Evolutionary conservation across 2,888 invertebrate species (phyloP).

Genomic region (Parnassius glacialis): DNA sequence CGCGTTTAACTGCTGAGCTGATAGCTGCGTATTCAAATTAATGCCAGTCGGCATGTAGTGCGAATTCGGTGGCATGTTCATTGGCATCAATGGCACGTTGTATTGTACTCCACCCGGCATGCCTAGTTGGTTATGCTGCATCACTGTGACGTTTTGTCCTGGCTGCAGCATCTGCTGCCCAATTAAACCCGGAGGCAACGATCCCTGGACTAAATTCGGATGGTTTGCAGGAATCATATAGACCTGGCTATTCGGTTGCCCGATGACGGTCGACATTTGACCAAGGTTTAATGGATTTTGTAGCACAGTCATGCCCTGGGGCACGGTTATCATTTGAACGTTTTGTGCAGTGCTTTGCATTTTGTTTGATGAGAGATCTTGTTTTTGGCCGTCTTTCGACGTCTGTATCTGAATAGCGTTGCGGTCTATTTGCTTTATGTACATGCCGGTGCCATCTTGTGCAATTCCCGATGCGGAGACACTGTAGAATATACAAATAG

Average conservation of each 20-base stretch:
- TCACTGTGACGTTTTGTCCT: constrained; percentile 71
- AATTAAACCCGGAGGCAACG: constrained; percentile 56
- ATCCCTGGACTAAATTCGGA: constrained; percentile 59
- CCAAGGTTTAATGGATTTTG: constrained; percentile 69
- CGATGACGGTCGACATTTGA: constrained; percentile 65
- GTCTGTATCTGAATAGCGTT: constrained; percentile 69
- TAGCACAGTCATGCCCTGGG: constrained; percentile 71
- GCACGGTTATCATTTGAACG: constrained; percentile 74
- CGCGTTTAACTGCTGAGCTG: constrained; percentile 70
- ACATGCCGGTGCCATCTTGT: constrained; percentile 70
- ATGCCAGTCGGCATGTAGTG: constrained; percentile 69
- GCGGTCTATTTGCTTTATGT: constrained; percentile 69
- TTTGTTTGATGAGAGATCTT: constrained; percentile 57
- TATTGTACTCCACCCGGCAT: constrained; percentile 69
- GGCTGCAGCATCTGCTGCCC: constrained; percentile 66
- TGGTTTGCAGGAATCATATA: constrained; percentile 75
- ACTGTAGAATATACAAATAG: constrained; percentile 37
- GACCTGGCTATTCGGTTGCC: constrained; percentile 70
- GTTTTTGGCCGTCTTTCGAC: constrained; percentile 65
- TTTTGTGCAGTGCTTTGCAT: constrained; percentile 65
- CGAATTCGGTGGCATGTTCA: constrained; percentile 66
- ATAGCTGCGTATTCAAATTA: constrained; percentile 67
- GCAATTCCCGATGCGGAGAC: constrained; percentile 59
- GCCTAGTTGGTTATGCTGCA: constrained; percentile 72
- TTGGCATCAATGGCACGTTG: constrained; percentile 68